Percentiles rank a stretch among this genome's conserved stretches.
These are phyloP conservation scores for Heliconius aoede DNA, from an alignment of 2,888 invertebrate genomes.

Conservation along the genomic window DNA sequence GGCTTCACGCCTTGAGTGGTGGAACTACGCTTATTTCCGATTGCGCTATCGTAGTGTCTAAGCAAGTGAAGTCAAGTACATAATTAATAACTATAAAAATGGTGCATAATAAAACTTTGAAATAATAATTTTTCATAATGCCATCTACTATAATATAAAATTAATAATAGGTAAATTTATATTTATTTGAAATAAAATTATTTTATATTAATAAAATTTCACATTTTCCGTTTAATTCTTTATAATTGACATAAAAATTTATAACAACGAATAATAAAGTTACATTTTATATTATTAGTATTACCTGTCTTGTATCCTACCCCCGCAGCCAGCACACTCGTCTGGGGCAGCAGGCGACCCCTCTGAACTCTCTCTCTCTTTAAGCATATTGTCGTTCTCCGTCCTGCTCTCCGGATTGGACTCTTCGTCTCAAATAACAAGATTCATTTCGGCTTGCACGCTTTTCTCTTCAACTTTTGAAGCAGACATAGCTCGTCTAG, in stretches of 20 bases:
- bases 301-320: conserved; percentile 84
- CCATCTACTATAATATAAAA: too few relatives aligned
- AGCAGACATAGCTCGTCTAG: conserved; percentile 60
- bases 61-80: neutral
- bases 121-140: neutral
- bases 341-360: conserved; percentile 74
- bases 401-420: conserved; percentile 59
- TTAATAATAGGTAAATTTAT: too few relatives aligned
- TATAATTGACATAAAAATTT: neutral
- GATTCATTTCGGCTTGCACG: conserved; percentile 58
- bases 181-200: too few relatives aligned
- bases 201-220: too few relatives aligned
- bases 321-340: conserved; percentile 86
- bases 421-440: conserved; percentile 73
- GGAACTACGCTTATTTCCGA: neutral
- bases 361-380: conserved; percentile 86
- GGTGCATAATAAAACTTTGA: neutral
- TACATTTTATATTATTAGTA: neutral
- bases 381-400: conserved; percentile 83
- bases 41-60: too few relatives aligned
- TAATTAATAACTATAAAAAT: neutral
- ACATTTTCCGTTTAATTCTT: too few relatives aligned
- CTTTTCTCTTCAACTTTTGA: conserved; percentile 54
- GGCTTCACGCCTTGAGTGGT: neutral
- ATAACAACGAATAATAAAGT: neutral